Percentiles rank a stretch among this genome's conserved stretches.
These are phyloP conservation scores for Rhopilema esculentum DNA, from an alignment of 30 jellyfish, hydroid and myxozoan species.

Conservation along the genomic window DNA sequence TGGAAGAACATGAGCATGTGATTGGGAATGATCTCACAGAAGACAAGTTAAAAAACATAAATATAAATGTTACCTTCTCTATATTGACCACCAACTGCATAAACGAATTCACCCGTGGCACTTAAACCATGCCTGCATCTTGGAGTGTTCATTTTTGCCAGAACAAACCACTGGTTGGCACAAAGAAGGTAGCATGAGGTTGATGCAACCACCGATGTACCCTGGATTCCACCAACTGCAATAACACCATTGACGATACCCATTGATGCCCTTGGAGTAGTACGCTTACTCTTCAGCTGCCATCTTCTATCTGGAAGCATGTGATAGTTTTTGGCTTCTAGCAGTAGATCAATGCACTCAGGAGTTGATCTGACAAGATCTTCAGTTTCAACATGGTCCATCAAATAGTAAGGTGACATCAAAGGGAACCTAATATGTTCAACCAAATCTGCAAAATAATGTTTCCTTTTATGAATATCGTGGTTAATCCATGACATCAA, in stretches of 20 bases:
- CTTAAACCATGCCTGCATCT: constrained; percentile 98
- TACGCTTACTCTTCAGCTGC: constrained; percentile 94
- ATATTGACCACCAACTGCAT: constrained; percentile 98
- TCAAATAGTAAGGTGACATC: constrained; percentile 95
- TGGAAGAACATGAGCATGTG: too few relatives aligned
- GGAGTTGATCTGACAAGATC: constrained; percentile 94
- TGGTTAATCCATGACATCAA: constrained; percentile 91
- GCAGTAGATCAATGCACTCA: constrained; percentile 87
- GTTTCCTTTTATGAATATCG: constrained; percentile 63
- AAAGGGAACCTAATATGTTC: constrained; percentile 92
- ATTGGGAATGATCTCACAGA: neutral
- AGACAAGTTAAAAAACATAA: neutral
- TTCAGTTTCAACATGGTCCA: constrained; percentile 99
- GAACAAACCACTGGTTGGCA: constrained; percentile 94
- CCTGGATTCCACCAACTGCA: constrained; percentile 99
- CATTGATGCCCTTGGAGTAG: constrained; percentile 98
- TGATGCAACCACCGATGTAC: constrained; percentile 98
- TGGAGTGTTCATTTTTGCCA: constrained; percentile 99
- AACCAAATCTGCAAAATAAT: constrained; percentile 72
- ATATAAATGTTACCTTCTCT: constrained; percentile 86
- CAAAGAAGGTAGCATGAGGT: constrained; percentile 91
- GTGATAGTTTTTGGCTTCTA: constrained; percentile 97
- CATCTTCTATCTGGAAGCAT: constrained; percentile 98
- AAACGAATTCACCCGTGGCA: constrained; percentile 98
- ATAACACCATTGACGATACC: constrained; percentile 97